Base-by-base conservation (phyloP, 2,797 vertebrate species). In the Poecilia wingei region DNA sequence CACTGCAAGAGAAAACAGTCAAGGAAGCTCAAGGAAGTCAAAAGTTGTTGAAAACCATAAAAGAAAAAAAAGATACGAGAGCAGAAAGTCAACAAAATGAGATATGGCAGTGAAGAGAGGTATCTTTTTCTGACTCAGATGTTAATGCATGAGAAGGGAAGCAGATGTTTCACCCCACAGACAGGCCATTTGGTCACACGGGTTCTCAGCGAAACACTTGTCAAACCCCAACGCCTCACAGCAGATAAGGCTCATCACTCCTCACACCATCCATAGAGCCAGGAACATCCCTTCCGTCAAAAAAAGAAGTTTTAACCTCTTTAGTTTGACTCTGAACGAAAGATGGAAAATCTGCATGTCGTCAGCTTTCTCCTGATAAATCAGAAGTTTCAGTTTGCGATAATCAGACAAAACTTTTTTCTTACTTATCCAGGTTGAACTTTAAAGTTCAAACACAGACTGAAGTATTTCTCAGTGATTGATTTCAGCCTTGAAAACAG, bases 141-240 rank as follows among this genome's bases (percentile, higher is more conserved):
- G 87, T 90, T 85, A 85, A 83, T 75, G 77, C 55, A 55, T 25
- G 77, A 89, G 92, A 95, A 82, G 80, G 70, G 83, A 90, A 92
- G 84, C 92, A 95, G 93, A 95, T 92, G 92, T 91, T 88, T 80
- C 61, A 3, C 77, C 53, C 45, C 84, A 81, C 80, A 77, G 84
- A 36, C 77, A 6, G 78, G 85, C 79, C 79, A 28, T 86, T 88
- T 85, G 84, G 90, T 93, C 90, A 88, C 80, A 77, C 10, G 66
- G 77, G 87, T 84, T 85, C 80, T 18, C 83, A 18, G 74, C 73
- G 49, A 76, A 91, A 86, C 91, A 87, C 84, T 86, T 79, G 84
- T 90, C 91, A 82, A 57, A 77, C 78, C 55, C 68, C 86, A 84
- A 84, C 77, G 81, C 85, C 72, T 81, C 57, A 39, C 85, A 75